These are phyloP conservation scores for Micropterix aruncella DNA, from an alignment of 2,888 invertebrate genomes.

Conservation along the genomic window DNA sequence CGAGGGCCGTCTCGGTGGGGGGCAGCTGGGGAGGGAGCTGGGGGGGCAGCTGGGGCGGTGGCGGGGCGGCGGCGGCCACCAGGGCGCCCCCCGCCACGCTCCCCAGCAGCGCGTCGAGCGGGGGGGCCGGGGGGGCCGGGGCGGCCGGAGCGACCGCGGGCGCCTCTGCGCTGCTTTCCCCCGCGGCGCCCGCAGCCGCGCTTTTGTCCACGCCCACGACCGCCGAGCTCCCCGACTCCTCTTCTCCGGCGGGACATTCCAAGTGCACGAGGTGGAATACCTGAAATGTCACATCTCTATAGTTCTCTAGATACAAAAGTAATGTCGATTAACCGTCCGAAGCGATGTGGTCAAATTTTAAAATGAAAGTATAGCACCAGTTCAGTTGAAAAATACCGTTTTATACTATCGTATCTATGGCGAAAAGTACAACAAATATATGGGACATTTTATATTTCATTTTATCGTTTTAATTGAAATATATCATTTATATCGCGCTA, in stretches of 20 bases:
- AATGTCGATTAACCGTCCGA: no score
- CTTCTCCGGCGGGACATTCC: constrained; percentile 77
- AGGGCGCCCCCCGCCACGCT: neutral
- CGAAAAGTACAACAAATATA: no score
- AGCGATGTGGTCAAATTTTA: no score
- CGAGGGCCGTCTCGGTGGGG: constrained; percentile 34
- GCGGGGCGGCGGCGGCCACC: neutral
- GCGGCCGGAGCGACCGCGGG: neutral
- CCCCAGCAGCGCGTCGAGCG: neutral
- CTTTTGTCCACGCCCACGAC: neutral
- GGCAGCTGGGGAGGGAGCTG: constrained; percentile 16
- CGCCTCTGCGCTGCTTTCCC: neutral
- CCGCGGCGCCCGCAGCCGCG: neutral
- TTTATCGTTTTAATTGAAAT: no score
- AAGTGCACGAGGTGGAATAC: constrained; percentile 97
- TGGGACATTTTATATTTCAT: no score
- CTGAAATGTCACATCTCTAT: constrained; percentile 27
- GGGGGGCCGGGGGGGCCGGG: neutral
- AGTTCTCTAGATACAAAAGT: constrained; percentile 4
- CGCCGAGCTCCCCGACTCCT: constrained; percentile 11
- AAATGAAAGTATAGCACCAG: no score
- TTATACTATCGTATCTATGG: no score
- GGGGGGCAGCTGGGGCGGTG: neutral
- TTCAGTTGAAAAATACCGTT: no score
- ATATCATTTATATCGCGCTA: no score